A percentile compares a stretch with the other conserved stretches of the same genome.
Conservation (phyloP, 2,797 vertebrate genomes). For the Anguilla marmorata region DNA sequence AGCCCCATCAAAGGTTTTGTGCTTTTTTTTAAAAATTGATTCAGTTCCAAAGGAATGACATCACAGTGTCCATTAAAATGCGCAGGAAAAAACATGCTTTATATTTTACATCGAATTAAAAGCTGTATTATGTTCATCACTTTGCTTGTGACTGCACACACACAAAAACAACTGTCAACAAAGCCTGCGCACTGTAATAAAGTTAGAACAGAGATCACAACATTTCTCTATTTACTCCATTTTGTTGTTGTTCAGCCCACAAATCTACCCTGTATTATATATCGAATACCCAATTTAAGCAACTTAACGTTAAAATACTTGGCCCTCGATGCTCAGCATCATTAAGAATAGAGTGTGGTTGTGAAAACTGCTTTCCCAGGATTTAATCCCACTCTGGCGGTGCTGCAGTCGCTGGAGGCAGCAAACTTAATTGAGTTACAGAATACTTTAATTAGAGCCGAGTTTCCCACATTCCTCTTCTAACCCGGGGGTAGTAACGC, state of each 20-base stretch:
- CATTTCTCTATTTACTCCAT: not conserved
- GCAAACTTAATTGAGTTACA: slow-evolving; percentile 69
- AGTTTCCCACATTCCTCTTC: slow-evolving; percentile 69
- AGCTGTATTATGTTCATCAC: too few relatives aligned
- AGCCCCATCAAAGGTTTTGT: too few relatives aligned
- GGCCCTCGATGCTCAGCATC: not conserved
- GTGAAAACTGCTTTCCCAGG: slow-evolving; percentile 23
- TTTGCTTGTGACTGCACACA: too few relatives aligned
- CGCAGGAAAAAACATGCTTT: too few relatives aligned
- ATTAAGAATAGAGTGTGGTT: slow-evolving; percentile 21
- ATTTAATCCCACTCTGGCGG: slow-evolving; percentile 24
- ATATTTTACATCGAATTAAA: too few relatives aligned
- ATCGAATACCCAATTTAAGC: not conserved
- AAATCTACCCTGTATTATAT: not conserved
- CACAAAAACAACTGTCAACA: too few relatives aligned
- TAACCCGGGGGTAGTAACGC: not conserved
- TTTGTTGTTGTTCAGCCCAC: not conserved
- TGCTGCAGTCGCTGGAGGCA: slow-evolving; percentile 31
- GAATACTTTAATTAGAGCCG: slow-evolving; percentile 72
- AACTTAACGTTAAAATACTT: not conserved
- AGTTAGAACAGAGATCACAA: too few relatives aligned
- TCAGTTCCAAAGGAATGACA: too few relatives aligned
- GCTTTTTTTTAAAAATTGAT: too few relatives aligned
- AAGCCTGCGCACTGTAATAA: too few relatives aligned
- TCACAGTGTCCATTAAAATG: too few relatives aligned